Evolutionary conservation across 92 coral and sea anemone species (phyloP), one percentile per base, ranked within the genome.

Genomic region (Blastomussa wellsi): DNA sequence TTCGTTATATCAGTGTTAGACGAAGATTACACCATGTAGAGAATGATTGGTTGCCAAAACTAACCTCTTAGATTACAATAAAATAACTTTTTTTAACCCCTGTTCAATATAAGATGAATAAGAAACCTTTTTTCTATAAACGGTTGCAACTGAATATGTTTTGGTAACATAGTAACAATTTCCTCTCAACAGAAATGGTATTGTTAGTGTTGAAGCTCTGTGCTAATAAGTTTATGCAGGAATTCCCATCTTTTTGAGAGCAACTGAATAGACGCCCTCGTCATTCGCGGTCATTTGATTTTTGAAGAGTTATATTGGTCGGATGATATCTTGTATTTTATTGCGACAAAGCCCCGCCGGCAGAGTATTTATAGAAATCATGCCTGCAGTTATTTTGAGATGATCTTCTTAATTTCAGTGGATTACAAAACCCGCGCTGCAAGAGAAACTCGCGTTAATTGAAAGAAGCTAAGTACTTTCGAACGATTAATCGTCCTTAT

Each of bases 321-420:
- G 48, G 78, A 71, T 70, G 53, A 35, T 24, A 68, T 53, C 78
- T 49, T 51, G 78, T 82, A 52, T 53, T 82, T 82, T n/a, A 36
- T 22, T 22, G 86, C 67, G 64, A 73, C 49, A 51, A 82, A 82
- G 81, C 28, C 67, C 9, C 20, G 69, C 78, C 78, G 66, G 44
- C 14, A 29, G 78, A 36, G 74, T 82, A 82, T 71, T 82, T 82
- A 44, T 57, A 57, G 31, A 24, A 71, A 52, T 52, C 85, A 51
- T n/a, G 69, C 78, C 69, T 52, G 11, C 28, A 70, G 86, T 53
- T 82, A 70, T 82, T 52, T 38, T 31, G 78, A 53, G 42, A 64
- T 55, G 86, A 82, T 82, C 86, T 82, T 49, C 37, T 44, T n/a
- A 9, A 51, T 52, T 81, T 82, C 76, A 81, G 26, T 28, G 44